Base-by-base conservation (phyloP, 2,888 invertebrate species). In the Drosophila picticornis region DNA sequence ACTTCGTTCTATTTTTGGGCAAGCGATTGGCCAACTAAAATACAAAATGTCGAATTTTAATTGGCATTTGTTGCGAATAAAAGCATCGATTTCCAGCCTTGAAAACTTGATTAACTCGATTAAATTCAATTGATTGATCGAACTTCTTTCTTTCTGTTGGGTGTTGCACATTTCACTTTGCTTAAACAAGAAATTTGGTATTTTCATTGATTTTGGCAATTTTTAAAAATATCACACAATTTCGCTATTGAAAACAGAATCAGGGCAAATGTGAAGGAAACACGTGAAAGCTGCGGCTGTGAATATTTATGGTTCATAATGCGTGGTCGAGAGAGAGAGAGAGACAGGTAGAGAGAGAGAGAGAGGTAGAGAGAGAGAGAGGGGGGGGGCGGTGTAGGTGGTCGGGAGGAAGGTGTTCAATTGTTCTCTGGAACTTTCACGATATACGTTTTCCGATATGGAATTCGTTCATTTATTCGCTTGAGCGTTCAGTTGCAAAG, bases 391-490 rank as follows among this genome's bases (percentile, higher is more conserved):
- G 52, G 22, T 34, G 46, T 9, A 0, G 22, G 25, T 6, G 16
- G 16, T 1, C 16, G 4, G 48, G 48, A 4, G 46, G 4, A 16
- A 10, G 48, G 9, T 25, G 1, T 4, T 25, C 10, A 53, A 34
- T 25, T 32, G 27, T 10, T 36, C 5, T 34, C 16, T 4, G 48
- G 0, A 0, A 1, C 10, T 55, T 9, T 52, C 16, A 13, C 52
- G 32, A 7, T 36, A 25, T 55, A 10, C 38, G 13, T n/a, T 36
- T 22, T 22, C 40, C n/a, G 29, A 11, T 36, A 13, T 48, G 55
- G 40, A 53, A 58, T 22, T 58, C 38, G 43, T 72, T 55, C 51
- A 53, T 67, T 71, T 55, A 69, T 56, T 77, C 38, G 50, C n/a
- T 66, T 40, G 31, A 43, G 63, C 62, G 51, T 68, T 56, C 56